These are phyloP conservation scores for Drosophila eohydei DNA, from an alignment of 2,888 invertebrate genomes.

Conservation along the genomic window DNA sequence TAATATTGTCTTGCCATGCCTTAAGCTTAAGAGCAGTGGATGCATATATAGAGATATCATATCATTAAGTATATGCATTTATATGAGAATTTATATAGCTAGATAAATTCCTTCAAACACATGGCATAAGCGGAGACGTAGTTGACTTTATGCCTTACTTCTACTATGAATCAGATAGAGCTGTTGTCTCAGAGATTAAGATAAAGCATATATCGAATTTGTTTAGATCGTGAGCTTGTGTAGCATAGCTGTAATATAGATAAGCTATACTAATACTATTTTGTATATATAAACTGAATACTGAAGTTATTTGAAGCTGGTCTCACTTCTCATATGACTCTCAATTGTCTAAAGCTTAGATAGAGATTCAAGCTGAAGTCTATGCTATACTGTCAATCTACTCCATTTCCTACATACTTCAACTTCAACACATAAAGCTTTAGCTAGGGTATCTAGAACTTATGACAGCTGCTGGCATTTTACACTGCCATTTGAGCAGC, in stretches of 20 bases:
- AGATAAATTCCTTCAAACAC: neutral
- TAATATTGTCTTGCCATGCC: conserved; percentile 2
- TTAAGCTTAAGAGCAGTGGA: neutral
- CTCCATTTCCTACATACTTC: neutral
- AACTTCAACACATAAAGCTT: too few relatives aligned
- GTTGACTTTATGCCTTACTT: neutral
- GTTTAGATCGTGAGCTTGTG: neutral
- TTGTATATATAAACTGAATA: neutral
- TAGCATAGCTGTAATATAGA: neutral
- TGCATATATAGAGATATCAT: neutral
- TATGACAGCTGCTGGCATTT: conserved; percentile 5
- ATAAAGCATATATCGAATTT: neutral
- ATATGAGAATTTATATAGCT: neutral
- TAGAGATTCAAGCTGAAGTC: neutral
- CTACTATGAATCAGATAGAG: neutral
- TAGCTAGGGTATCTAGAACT: neutral
- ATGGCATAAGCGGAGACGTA: neutral
- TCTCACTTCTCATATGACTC: too few relatives aligned
- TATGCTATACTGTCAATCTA: neutral
- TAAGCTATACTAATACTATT: neutral
- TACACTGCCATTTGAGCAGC: conserved; percentile 14
- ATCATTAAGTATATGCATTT: neutral
- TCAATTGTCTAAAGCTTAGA: neutral
- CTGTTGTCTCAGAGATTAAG: neutral
- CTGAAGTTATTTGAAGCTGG: too few relatives aligned